Evolutionary conservation across 2,797 vertebrate genomes (phyloP).

Genomic region (Selene dorsalis): DNA sequence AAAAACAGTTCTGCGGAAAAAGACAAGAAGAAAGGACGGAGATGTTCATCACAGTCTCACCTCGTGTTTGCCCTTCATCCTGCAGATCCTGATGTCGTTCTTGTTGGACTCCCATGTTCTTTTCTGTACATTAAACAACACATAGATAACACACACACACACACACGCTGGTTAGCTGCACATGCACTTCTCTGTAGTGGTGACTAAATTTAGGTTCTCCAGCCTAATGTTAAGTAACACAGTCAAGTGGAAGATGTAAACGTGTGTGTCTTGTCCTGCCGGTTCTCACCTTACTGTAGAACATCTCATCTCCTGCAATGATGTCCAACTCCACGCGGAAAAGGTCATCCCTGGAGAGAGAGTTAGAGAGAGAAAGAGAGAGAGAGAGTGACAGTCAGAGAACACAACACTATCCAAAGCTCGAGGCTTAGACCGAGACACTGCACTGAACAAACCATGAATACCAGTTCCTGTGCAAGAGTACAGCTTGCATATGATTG

Average conservation of each 20-base stretch:
- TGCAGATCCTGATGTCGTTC: conserved; percentile 94
- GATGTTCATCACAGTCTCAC: conserved; percentile 68
- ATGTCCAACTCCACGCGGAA: conserved; percentile 94
- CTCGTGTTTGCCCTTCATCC: conserved; percentile 97
- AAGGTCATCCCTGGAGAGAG: conserved; percentile 89
- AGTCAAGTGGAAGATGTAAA: conserved; percentile 13
- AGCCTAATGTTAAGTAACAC: neutral
- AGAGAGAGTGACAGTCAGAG: conserved; percentile 34
- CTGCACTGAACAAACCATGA: conserved; percentile 29
- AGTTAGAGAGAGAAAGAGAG: conserved; percentile 15
- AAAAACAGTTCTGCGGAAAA: neutral
- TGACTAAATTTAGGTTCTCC: conserved; percentile 18
- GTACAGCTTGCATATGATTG: conserved; percentile 23
- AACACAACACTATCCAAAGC: conserved; percentile 34
- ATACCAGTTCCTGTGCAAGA: conserved; percentile 23
- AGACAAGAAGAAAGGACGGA: neutral
- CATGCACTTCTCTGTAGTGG: neutral
- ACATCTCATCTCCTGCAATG: conserved; percentile 88
- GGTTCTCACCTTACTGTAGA: conserved; percentile 91
- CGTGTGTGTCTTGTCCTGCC: neutral
- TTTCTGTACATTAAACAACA: conserved; percentile 80
- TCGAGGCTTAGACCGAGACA: conserved; percentile 15
- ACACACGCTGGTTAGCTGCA: conserved; percentile 30
- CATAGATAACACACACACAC: conserved; percentile 23
- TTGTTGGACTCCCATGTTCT: conserved; percentile 95